Conservation (phyloP, 2,888 invertebrate genomes). For the Andrena hattorfiana region DNA sequence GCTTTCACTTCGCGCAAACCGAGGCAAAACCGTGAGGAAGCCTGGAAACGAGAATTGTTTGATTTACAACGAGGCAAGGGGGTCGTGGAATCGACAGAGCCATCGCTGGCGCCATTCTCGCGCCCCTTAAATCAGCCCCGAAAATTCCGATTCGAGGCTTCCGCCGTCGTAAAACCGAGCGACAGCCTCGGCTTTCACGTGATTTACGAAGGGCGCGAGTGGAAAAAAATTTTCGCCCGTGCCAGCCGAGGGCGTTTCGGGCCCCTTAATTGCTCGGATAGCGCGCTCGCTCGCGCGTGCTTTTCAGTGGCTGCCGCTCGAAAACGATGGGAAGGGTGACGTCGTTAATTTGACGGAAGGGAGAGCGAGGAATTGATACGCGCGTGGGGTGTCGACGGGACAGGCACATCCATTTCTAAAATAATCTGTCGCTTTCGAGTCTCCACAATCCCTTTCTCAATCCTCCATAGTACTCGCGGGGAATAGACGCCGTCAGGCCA, state of each 20-base stretch:
- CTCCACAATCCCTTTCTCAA: neutral
- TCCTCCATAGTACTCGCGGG: neutral
- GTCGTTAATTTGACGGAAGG: slow-evolving; percentile 29
- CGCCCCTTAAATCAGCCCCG: slow-evolving; percentile 33
- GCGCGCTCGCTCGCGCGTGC: neutral
- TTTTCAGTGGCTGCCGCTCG: slow-evolving; percentile 20
- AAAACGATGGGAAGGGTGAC: slow-evolving; percentile 8
- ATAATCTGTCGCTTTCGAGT: neutral
- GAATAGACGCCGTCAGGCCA: no score
- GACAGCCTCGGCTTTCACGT: slow-evolving; percentile 40
- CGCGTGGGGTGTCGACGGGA: neutral
- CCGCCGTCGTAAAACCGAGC: slow-evolving; percentile 51
- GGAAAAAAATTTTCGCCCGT: slow-evolving; percentile 18
- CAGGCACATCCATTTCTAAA: neutral
- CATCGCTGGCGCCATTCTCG: slow-evolving; percentile 20
- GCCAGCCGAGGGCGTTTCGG: slow-evolving; percentile 16
- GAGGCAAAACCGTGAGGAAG: neutral
- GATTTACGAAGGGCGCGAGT: slow-evolving; percentile 49
- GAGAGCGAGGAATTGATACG: slow-evolving; percentile 11
- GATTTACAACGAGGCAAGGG: slow-evolving; percentile 69
- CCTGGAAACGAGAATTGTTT: slow-evolving; percentile 40
- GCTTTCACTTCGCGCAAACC: neutral
- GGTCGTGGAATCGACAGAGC: slow-evolving; percentile 2
- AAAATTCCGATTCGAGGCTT: slow-evolving; percentile 40
- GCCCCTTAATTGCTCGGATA: slow-evolving; percentile 49